phyloP scores from a whole-genome alignment of 2,888 invertebrate genomes.

The Palloptera scutellata region DNA sequence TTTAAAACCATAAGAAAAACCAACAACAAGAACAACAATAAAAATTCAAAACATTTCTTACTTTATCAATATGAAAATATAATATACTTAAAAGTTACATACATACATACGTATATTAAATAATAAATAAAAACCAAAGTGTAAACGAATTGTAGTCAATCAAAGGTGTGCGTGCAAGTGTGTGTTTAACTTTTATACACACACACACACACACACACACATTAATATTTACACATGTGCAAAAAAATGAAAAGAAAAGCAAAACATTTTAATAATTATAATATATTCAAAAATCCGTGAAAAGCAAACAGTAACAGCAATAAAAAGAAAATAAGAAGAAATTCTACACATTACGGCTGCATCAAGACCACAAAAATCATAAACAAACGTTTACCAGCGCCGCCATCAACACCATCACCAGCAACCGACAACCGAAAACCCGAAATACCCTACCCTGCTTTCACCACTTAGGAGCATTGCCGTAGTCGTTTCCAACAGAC shows the following conservation, averaged over 20 bases:
- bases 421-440: background rate
- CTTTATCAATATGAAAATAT: slow-evolving; percentile 11
- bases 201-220: too few relatives aligned
- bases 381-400: slow-evolving; percentile 5
- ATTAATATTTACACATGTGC: too few relatives aligned
- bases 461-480: too few relatives aligned
- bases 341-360: background rate
- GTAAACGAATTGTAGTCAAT: too few relatives aligned
- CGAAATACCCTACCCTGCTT: too few relatives aligned
- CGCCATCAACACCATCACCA: slow-evolving; percentile 8
- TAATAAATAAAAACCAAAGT: background rate
- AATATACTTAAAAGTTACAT: too few relatives aligned
- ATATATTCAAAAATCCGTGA: too few relatives aligned
- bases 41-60: background rate
- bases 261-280: background rate
- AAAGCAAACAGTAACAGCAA: background rate
- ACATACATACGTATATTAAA: slow-evolving; percentile 4
- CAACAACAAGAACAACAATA: slow-evolving; percentile 2
- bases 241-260: background rate
- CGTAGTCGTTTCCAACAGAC: too few relatives aligned
- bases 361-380: background rate
- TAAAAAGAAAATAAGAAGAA: background rate
- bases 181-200: too few relatives aligned
- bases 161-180: too few relatives aligned
- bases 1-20: slow-evolving; percentile 11